Conservation (phyloP, 2,888 invertebrate genomes). For the Vannuccia rotundouncinata region DNA sequence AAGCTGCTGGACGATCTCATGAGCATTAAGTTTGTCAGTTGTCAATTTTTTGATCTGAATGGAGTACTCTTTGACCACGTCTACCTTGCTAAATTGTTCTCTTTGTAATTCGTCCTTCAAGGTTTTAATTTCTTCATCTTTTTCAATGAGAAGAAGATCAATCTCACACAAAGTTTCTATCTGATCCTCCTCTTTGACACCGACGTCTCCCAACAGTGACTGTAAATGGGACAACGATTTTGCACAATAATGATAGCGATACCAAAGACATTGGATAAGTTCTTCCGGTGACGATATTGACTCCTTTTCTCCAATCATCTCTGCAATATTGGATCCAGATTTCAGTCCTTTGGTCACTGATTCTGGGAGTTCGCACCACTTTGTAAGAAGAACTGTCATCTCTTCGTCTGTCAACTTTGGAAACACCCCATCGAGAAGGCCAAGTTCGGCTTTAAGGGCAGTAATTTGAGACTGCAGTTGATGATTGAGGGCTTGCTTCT, state of each 20-base stretch:
- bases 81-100: not conserved
- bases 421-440: not conserved
- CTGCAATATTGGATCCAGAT: not conserved
- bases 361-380: not conserved
- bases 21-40: not conserved
- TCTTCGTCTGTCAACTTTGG: not conserved
- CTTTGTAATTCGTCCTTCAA: not conserved
- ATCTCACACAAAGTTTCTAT: not conserved
- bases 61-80: not conserved
- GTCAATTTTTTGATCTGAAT: not conserved
- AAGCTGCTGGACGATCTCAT: not conserved
- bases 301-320: not conserved
- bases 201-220: not conserved
- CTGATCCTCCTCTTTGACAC: not conserved
- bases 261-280: not conserved
- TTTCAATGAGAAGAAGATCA: not conserved
- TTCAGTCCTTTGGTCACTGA: not conserved
- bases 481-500: not conserved
- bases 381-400: not conserved
- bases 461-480: not conserved
- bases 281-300: not conserved
- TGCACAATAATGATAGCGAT: not conserved
- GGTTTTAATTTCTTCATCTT: not conserved
- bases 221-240: not conserved
- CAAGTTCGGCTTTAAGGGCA: not conserved